Percentiles rank a stretch among this genome's conserved stretches.
Evolutionary conservation across 2,888 invertebrate genomes (phyloP).

Genomic region (Antheraea yamamai): DNA sequence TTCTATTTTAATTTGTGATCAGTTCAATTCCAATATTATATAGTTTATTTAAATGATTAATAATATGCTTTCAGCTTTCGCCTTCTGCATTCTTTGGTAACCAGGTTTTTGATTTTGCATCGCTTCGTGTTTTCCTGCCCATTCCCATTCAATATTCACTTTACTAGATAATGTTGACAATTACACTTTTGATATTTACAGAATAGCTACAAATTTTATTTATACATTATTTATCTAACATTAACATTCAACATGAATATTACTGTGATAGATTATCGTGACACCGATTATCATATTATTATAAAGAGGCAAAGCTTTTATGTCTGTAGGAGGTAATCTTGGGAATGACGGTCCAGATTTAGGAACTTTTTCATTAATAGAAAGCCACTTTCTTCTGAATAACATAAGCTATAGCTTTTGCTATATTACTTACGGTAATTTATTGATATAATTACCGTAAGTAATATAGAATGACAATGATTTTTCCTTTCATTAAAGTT

Average conservation of each 20-base stretch:
- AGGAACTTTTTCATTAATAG: no score
- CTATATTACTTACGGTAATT: no score
- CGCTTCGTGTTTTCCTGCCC: background rate
- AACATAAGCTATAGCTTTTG: no score
- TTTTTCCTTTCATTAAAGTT: no score
- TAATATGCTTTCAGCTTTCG: conserved; percentile 14
- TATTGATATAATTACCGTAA: no score
- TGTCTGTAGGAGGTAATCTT: no score
- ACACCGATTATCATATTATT: no score
- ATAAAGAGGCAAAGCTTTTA: no score
- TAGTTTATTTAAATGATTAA: background rate
- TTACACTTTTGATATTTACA: conserved; percentile 7
- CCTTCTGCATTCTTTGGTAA: conserved; percentile 8
- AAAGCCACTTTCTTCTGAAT: no score
- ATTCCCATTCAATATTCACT: conserved; percentile 2
- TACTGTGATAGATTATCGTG: no score
- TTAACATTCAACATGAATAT: background rate
- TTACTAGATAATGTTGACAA: conserved; percentile 12
- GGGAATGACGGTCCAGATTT: no score
- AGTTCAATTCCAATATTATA: background rate
- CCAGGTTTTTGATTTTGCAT: background rate
- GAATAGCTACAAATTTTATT: background rate
- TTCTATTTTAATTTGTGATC: conserved; percentile 21
- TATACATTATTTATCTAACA: background rate
- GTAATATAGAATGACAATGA: no score